Percentiles rank a stretch among this genome's conserved stretches.
These are phyloP conservation scores for Drosophila serrata DNA, from an alignment of 1,140 invertebrate species.

Conservation along the genomic window DNA sequence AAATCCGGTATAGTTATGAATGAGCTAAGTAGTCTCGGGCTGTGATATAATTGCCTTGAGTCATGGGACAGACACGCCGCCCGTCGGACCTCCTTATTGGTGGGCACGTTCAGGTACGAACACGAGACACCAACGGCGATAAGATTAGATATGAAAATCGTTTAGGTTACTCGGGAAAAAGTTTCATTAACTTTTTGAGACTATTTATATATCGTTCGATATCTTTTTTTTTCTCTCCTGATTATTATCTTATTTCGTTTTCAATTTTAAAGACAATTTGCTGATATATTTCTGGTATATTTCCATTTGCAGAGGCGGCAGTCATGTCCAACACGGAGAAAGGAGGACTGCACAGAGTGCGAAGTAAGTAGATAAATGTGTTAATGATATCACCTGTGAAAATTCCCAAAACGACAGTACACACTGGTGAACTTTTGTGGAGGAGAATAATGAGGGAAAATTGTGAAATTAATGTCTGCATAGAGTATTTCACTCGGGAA, in stretches of 20 bases:
- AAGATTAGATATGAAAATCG: slow-evolving; percentile 33
- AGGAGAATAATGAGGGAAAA: neutral
- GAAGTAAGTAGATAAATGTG: slow-evolving; percentile 68
- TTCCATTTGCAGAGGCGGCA: slow-evolving; percentile 48
- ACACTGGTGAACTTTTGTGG: neutral
- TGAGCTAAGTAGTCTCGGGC: slow-evolving; percentile 29
- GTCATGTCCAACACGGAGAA: slow-evolving; percentile 78
- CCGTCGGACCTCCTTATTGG: neutral
- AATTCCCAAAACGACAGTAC: neutral
- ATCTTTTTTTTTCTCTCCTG: neutral
- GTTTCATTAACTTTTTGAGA: slow-evolving; percentile 47
- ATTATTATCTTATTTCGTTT: slow-evolving; percentile 37
- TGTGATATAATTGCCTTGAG: slow-evolving; percentile 56
- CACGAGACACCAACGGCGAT: slow-evolving; percentile 40
- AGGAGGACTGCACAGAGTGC: slow-evolving; percentile 64
- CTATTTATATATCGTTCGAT: slow-evolving; percentile 26
- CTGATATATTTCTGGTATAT: slow-evolving; percentile 34
- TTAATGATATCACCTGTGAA: slow-evolving; percentile 28
- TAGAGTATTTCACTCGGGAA: neutral
- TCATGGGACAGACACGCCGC: slow-evolving; percentile 49
- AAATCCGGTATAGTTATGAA: slow-evolving; percentile 54
- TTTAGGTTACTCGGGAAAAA: slow-evolving; percentile 14
- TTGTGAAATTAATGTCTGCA: neutral
- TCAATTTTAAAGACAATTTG: slow-evolving; percentile 41
- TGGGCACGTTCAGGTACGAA: slow-evolving; percentile 53